These are phyloP conservation scores for Lepus americanus DNA, from an alignment of 2,113 vertebrate genomes.

Conservation along the genomic window DNA sequence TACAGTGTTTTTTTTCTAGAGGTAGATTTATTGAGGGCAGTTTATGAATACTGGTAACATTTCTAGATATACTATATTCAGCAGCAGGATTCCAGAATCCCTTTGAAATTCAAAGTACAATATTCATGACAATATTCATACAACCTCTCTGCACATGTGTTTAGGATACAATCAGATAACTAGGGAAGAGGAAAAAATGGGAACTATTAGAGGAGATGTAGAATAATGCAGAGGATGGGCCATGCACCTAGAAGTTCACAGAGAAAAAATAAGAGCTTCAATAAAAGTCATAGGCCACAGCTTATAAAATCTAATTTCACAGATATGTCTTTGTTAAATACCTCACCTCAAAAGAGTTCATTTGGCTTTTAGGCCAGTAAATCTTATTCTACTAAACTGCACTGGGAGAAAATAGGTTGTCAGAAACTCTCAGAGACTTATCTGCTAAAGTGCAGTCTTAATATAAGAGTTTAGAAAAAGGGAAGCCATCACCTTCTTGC, in stretches of 20 bases:
- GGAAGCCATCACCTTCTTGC: not conserved
- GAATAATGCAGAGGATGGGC: not conserved
- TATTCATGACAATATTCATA: not conserved
- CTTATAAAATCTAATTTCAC: constrained; percentile 51
- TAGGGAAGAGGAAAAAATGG: not conserved
- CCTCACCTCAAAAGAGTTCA: not conserved
- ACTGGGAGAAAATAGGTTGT: constrained; percentile 8
- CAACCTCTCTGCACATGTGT: not conserved
- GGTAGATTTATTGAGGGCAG: not conserved
- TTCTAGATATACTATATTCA: constrained; percentile 28
- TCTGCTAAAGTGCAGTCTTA: not conserved
- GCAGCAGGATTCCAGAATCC: not conserved
- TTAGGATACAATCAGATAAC: not conserved
- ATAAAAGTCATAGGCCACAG: not conserved
- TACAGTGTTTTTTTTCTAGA: not conserved
- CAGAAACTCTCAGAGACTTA: not conserved
- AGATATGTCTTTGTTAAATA: not conserved
- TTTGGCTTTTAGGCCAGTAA: constrained; percentile 6
- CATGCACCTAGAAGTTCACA: not conserved
- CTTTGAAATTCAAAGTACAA: not conserved
- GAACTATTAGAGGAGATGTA: not conserved
- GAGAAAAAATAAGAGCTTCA: not conserved
- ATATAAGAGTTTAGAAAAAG: not conserved
- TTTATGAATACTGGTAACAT: not conserved
- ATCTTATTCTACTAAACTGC: not conserved